A percentile compares a stretch with the other conserved stretches of the same genome.
phyloP scores from a whole-genome alignment of 2,113 vertebrate species.

The Trematocara marginatum region DNA sequence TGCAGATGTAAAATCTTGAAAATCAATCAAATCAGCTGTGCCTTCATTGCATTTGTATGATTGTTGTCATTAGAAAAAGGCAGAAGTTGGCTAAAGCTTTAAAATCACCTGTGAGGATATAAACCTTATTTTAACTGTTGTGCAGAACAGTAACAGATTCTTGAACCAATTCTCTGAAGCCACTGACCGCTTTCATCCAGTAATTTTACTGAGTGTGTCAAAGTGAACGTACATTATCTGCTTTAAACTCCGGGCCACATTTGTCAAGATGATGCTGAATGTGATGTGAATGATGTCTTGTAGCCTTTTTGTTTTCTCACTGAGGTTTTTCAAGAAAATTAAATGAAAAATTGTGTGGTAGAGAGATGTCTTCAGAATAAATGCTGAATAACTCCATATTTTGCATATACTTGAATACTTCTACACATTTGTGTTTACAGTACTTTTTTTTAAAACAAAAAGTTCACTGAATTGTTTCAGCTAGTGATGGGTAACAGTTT shows the following conservation, averaged over 20 bases:
- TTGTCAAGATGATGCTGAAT: not conserved
- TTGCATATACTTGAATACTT: not conserved
- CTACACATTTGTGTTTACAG: not conserved
- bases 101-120: not conserved
- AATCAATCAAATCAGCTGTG: not conserved
- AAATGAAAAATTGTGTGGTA: not conserved
- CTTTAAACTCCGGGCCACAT: not conserved
- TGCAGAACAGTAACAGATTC: not conserved
- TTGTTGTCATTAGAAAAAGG: not conserved
- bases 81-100: not conserved
- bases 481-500: not conserved
- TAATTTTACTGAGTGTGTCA: not conserved
- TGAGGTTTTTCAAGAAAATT: not conserved
- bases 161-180: not conserved
- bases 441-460: not conserved
- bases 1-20: not conserved
- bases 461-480: not conserved
- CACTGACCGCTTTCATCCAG: not conserved
- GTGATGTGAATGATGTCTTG: not conserved
- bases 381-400: not conserved
- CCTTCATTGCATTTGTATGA: not conserved
- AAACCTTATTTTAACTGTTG: not conserved
- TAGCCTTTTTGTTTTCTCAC: not conserved
- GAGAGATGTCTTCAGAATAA: not conserved
- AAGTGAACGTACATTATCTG: not conserved